Conservation (phyloP, 1,140 invertebrate species). For the Heliconius nattereri region DNA sequence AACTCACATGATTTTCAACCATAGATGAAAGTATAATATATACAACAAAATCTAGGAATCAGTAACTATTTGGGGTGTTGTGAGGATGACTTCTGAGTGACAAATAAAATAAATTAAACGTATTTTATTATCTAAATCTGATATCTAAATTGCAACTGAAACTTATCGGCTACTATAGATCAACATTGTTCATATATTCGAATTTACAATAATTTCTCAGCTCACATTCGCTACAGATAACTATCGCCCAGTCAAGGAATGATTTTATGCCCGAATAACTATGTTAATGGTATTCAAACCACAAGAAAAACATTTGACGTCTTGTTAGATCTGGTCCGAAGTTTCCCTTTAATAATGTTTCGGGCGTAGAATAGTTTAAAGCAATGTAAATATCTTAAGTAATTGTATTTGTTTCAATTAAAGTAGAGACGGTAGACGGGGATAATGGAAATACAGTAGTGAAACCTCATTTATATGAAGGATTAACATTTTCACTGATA, state of each 20-base stretch:
- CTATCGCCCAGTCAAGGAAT: constrained; percentile 48
- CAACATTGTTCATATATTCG: no score
- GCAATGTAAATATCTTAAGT: constrained; percentile 20
- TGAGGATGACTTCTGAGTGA: no score
- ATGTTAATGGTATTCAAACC: constrained; percentile 52
- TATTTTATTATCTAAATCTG: no score
- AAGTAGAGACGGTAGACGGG: not conserved
- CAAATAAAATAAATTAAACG: no score
- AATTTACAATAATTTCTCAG: not conserved
- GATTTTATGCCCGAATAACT: constrained; percentile 65
- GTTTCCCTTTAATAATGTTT: constrained; percentile 29
- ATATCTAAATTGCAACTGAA: no score
- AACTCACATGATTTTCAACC: no score
- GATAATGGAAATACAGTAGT: not conserved
- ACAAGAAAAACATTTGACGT: constrained; percentile 56
- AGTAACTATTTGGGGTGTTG: no score
- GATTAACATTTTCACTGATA: not conserved
- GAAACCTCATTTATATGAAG: not conserved
- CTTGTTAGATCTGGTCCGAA: constrained; percentile 38
- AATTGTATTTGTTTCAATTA: constrained; percentile 5
- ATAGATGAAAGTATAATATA: no score
- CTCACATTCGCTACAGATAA: not conserved
- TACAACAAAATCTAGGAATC: no score
- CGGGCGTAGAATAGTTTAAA: not conserved
- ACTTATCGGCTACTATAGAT: no score